Evolutionary conservation across 2,113 vertebrate genomes (phyloP), one percentile per base, ranked within the genome.

Genomic region (Stomatorhinus ivindoensis): DNA sequence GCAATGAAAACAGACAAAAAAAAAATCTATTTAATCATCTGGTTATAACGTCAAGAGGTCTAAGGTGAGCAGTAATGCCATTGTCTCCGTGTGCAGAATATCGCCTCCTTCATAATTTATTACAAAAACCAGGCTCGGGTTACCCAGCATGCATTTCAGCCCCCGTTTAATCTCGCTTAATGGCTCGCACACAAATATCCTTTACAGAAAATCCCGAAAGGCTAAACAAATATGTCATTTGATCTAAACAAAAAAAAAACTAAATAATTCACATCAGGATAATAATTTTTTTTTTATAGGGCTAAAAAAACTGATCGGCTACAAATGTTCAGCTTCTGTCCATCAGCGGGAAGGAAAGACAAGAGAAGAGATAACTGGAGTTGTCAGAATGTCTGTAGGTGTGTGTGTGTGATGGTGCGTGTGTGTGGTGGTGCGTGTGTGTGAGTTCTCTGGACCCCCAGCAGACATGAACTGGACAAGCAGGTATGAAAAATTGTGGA

Each of bases 261-360:
- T 42, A 50, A 39, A 89, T 44, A 53, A 83, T 89, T n/a, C 80
- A 55, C 31, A 44, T 8, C 31, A 11, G 11, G 11, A 31, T 83
- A 31, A 31, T 69, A n/a, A n/a, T 65, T 0, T 1, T 69, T 17
- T 51, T 89, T 84, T 83, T 39, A 46, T 44, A 55, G 11, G 88
- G 86, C 90, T 89, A 39, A 90, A 91, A 84, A 87, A 90, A 90
- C 91, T 69, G 90, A 86, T 65, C 19, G 21, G 7, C 21, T 69
- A 88, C 76, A 50, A 21, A 87, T 53, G 86, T 47, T 13, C 89
- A 51, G 83, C 53, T 83, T 55, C 58, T 48, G 61, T 89, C 73
- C 88, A 89, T 46, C 76, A 24, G 90, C 55, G 88, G 91, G 65
- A 86, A 27, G 35, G 46, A 48, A 88, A 58, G 58, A n/a, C 82